Evolutionary conservation across 2,888 invertebrate species (phyloP), one percentile per base, ranked within the genome.

Genomic region (Resseliella maxima): DNA sequence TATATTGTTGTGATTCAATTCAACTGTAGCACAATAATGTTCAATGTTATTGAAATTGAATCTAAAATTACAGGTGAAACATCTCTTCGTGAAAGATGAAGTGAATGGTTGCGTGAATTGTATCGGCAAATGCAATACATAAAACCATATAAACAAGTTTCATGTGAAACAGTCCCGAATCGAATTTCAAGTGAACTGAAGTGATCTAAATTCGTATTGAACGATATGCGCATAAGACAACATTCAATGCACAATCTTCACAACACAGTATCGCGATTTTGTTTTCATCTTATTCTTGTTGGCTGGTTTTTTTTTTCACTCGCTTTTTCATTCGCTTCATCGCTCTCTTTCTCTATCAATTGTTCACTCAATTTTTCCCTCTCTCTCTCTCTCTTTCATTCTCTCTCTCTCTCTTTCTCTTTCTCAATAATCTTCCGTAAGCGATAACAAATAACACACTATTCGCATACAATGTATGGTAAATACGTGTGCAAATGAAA

Each of bases 61-160:
- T 72, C 72, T 72, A 15, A 72, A 72, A 72, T 72, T 72, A 31
- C 72, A 72, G 72, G 72, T 72, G 72, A 27, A 27, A 72, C 31
- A n/a, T 72, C 72, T 15, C 24, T 24, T 2, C 31, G 27, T 12
- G 12, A 41, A 24, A 59, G 24, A 27, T 59, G 27, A 31, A 72
- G 72, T 72, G 72, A 35, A 72, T 72, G 72, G 31, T 50, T 12
- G 41, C 6, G 41, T 18, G 46, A 31, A 72, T 35, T 31, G 72
- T 72, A n/a, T n/a, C 31, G 72, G 72, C 72, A 31, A 1, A 50
- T 8, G 46, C 72, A 72, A 72, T n/a, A n/a, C n/a, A n/a, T 72
- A 72, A 72, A 72, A 72, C n/a, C n/a, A n/a, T n/a, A 72, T 72
- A 72, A 72, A 72, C 72, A 72, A 72, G 72, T 72, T 72, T 72